Evolutionary conservation across 2,888 invertebrate species (phyloP).

Genomic region (Amphiduros pacificus): DNA sequence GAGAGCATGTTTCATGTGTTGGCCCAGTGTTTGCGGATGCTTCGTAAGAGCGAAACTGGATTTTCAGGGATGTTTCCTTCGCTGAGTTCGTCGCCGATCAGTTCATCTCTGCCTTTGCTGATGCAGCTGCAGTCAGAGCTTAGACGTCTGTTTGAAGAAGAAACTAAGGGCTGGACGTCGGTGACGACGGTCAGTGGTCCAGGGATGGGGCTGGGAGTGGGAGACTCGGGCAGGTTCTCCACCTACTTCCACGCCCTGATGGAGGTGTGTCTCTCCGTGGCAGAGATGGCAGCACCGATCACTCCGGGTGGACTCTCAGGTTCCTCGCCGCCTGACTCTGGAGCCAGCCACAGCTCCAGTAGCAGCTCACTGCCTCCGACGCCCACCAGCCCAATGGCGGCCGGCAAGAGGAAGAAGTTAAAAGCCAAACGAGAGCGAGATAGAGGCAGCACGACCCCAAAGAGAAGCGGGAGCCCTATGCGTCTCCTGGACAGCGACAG

Average conservation of each 20-base stretch:
- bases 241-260: constrained; percentile 55
- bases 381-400: constrained; percentile 38
- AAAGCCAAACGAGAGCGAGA: constrained; percentile 46
- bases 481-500: constrained; percentile 20
- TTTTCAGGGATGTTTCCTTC: constrained; percentile 35
- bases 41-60: constrained; percentile 41
- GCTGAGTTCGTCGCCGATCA: constrained; percentile 41
- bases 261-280: constrained; percentile 52
- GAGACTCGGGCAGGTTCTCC: constrained; percentile 51
- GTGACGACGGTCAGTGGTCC: constrained; percentile 40
- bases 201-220: constrained; percentile 46
- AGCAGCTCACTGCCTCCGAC: background rate
- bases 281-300: constrained; percentile 38
- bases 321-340: background rate
- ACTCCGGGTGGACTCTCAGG: too few relatives aligned
- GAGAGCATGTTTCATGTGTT: constrained; percentile 54
- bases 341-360: background rate
- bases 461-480: constrained; percentile 18
- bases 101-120: constrained; percentile 42
- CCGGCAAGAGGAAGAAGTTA: constrained; percentile 51
- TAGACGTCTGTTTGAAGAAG: constrained; percentile 50
- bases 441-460: constrained; percentile 23
- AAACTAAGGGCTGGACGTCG: constrained; percentile 47
- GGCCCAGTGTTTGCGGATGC: constrained; percentile 50
- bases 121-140: constrained; percentile 50